phyloP scores from a whole-genome alignment of 2,113 vertebrate genomes.

The Coracopsis vasa region DNA sequence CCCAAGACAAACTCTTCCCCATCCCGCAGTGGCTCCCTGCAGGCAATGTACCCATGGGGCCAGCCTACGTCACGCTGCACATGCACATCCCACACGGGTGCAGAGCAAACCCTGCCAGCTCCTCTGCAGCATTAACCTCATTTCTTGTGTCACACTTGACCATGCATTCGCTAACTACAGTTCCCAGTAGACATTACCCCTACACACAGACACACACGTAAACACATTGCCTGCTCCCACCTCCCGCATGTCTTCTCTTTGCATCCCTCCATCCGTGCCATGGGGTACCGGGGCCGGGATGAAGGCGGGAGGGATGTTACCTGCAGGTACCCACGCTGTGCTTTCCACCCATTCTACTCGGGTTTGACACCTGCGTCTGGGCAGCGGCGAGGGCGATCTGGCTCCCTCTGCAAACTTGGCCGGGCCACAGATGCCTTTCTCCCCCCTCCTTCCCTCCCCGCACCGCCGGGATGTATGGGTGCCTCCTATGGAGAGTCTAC shows the following conservation, averaged over 20 bases:
- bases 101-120: background rate
- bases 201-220: rapidly evolving
- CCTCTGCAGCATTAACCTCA: rapidly evolving
- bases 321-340: background rate
- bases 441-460: background rate
- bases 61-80: background rate
- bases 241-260: background rate
- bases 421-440: background rate
- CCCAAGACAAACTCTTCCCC: background rate
- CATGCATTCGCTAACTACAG: rapidly evolving
- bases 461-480: background rate
- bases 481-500: slow-evolving; percentile 55
- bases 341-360: background rate
- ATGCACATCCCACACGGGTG: rapidly evolving
- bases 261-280: background rate
- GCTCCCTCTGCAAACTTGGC: background rate
- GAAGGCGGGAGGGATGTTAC: background rate
- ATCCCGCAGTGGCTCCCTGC: background rate
- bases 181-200: background rate
- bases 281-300: background rate
- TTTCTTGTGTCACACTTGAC: background rate
- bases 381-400: background rate
- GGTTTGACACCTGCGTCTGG: background rate
- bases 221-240: background rate
- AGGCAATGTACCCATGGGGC: rapidly evolving